Conservation (phyloP, 1,140 invertebrate genomes). For the Trissolcus basalis region DNA sequence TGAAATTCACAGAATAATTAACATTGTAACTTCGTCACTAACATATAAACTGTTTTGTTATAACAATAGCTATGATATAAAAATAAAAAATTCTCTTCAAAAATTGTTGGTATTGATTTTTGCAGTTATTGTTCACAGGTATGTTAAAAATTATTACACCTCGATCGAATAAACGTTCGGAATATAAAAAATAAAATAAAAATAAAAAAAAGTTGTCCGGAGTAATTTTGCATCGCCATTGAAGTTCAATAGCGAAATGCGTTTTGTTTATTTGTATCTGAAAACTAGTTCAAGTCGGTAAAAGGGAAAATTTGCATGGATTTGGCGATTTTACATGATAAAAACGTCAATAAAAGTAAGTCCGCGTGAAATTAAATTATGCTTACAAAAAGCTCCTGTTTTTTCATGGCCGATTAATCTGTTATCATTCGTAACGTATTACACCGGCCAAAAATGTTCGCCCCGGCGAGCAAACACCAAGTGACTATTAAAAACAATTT, state of each 20-base stretch:
- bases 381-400: conserved; percentile 6
- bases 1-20: too few relatives aligned
- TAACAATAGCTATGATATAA: too few relatives aligned
- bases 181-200: too few relatives aligned
- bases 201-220: too few relatives aligned
- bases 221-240: too few relatives aligned
- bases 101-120: too few relatives aligned
- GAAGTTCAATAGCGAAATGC: not conserved
- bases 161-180: too few relatives aligned
- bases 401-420: conserved; percentile 21
- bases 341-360: conserved; percentile 22
- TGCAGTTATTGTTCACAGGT: too few relatives aligned
- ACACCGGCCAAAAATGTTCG: conserved; percentile 33
- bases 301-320: conserved; percentile 13
- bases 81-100: too few relatives aligned
- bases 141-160: too few relatives aligned
- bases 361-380: conserved; percentile 35
- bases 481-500: conserved; percentile 48
- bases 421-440: conserved; percentile 30
- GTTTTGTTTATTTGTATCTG: not conserved
- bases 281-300: conserved; percentile 11
- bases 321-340: conserved; percentile 2
- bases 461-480: conserved; percentile 21
- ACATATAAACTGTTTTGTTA: too few relatives aligned
- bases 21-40: too few relatives aligned